Evolutionary conservation across 2,797 vertebrate species (phyloP).

Genomic region (Dendrocincla fuliginosa): DNA sequence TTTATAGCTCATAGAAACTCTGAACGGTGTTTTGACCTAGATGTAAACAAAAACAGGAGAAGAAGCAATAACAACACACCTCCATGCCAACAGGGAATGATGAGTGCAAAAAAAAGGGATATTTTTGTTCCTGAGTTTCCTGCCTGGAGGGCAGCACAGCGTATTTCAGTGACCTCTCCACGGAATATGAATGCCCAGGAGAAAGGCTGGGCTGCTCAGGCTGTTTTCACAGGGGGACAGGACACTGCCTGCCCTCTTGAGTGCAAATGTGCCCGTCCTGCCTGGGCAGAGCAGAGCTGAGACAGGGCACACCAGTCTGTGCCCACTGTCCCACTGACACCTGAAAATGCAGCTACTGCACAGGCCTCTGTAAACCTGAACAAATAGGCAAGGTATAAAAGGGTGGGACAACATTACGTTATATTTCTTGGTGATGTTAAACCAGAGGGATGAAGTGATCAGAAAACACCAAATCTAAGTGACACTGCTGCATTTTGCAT

Average conservation of each 20-base stretch:
- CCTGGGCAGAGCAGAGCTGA: not conserved
- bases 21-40: not conserved
- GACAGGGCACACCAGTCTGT: not conserved
- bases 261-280: fast-evolving
- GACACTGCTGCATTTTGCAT: not conserved
- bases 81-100: not conserved
- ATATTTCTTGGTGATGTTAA: not conserved
- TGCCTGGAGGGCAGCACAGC: not conserved
- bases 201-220: not conserved
- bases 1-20: not conserved
- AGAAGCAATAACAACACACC: not conserved
- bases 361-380: not conserved
- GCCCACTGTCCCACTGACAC: not conserved
- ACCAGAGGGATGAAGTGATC: not conserved
- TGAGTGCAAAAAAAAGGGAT: not conserved
- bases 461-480: not conserved
- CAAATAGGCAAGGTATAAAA: not conserved
- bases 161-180: fast-evolving
- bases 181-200: not conserved
- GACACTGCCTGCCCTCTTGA: not conserved
- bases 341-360: fast-evolving
- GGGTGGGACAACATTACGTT: fast-evolving
- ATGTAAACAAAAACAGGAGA: not conserved
- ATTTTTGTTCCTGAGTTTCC: not conserved
- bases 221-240: fast-evolving